phyloP scores from a whole-genome alignment of 2,113 vertebrate species.

The Dasyprocta punctata region DNA sequence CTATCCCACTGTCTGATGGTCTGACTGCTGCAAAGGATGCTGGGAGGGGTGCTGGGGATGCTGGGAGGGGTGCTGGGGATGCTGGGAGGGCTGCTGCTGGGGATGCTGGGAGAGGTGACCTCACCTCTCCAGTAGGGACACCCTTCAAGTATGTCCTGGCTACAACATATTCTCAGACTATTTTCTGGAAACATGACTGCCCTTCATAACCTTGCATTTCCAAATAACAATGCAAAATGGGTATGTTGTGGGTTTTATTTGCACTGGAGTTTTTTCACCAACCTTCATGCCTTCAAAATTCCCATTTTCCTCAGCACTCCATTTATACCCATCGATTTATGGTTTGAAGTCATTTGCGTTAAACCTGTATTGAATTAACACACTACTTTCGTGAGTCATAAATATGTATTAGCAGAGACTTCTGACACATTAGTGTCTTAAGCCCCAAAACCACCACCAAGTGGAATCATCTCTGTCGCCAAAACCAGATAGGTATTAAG shows the following conservation, averaged over 20 bases:
- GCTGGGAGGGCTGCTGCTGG: too few relatives aligned
- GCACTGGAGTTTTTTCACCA: not conserved
- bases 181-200: not conserved
- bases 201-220: conserved; percentile 35
- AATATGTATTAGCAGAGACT: not conserved
- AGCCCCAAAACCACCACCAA: not conserved
- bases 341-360: not conserved
- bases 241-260: not conserved
- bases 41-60: not conserved
- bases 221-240: not conserved
- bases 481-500: not conserved
- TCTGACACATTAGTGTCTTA: not conserved
- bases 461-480: not conserved
- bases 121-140: not conserved
- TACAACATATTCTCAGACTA: not conserved
- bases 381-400: not conserved
- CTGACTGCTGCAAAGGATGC: not conserved
- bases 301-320: not conserved
- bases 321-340: not conserved
- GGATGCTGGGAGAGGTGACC: not conserved
- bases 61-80: not conserved
- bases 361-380: not conserved
- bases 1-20: not conserved
- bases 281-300: not conserved
- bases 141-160: not conserved